These are phyloP conservation scores for Isurus oxyrinchus DNA, from an alignment of 2,113 vertebrate species.

Conservation along the genomic window DNA sequence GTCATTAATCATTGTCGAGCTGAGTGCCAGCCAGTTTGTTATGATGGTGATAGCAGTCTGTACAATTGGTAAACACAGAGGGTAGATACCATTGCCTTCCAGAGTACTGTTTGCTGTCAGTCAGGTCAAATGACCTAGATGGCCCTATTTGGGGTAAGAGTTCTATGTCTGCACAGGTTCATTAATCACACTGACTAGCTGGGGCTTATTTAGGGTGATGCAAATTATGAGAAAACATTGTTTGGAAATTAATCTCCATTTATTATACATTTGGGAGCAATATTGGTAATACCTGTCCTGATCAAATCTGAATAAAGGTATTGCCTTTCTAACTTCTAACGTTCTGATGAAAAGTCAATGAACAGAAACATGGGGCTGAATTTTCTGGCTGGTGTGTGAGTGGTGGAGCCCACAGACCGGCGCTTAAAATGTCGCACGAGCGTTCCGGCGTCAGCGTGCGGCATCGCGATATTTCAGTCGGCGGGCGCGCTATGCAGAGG, in stretches of 20 bases:
- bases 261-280: neutral
- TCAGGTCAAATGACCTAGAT: neutral
- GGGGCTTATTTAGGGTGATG: neutral
- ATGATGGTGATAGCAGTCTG: neutral
- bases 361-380: neutral
- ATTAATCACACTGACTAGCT: neutral
- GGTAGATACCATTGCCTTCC: neutral
- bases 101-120: neutral
- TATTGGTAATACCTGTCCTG: neutral
- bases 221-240: neutral
- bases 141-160: neutral
- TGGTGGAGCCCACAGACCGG: too few species aligned
- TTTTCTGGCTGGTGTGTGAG: too few species aligned
- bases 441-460: too few species aligned
- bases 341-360: neutral
- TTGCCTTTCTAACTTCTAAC: neutral
- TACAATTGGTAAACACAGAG: slow-evolving; percentile 5
- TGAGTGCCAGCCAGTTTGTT: slow-evolving; percentile 24
- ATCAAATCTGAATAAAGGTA: neutral
- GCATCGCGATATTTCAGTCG: too few species aligned
- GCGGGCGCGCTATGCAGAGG: too few species aligned
- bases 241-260: neutral
- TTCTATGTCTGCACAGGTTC: neutral
- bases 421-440: too few species aligned
- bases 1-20: slow-evolving; percentile 20